These are phyloP conservation scores for Orthosia incerta DNA, from an alignment of 2,888 invertebrate genomes.

Conservation along the genomic window DNA sequence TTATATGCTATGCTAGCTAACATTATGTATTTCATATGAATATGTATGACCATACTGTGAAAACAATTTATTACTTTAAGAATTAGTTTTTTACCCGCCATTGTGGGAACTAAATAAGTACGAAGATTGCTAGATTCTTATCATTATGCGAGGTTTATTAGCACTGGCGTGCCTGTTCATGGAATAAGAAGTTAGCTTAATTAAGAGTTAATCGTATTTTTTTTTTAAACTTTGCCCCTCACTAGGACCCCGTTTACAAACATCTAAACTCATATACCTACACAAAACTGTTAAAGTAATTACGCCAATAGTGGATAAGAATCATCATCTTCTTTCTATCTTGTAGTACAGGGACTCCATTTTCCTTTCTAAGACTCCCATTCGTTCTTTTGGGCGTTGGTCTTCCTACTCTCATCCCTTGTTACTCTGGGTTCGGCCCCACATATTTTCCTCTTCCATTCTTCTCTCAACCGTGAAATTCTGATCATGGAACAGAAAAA, in stretches of 20 bases:
- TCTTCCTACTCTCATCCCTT: no score
- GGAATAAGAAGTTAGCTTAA: conserved; percentile 7
- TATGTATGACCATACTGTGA: conserved; percentile 42
- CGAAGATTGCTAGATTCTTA: conserved; percentile 37
- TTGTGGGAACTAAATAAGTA: conserved; percentile 36
- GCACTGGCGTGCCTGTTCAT: conserved; percentile 19
- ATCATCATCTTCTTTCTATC: background rate
- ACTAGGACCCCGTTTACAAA: no score
- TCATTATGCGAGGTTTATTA: conserved; percentile 29
- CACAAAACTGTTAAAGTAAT: no score
- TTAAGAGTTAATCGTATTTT: no score
- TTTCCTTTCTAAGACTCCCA: background rate
- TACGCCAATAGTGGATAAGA: background rate
- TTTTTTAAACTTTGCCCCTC: no score
- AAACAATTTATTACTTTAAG: conserved; percentile 45
- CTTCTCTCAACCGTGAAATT: no score
- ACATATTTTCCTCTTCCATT: no score
- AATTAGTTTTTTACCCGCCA: conserved; percentile 39
- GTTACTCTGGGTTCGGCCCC: no score
- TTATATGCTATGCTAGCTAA: conserved; percentile 15
- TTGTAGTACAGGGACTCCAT: no score
- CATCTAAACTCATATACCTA: no score
- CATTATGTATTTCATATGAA: conserved; percentile 45
- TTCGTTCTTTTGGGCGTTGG: background rate
- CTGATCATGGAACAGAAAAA: no score